Base-by-base conservation (phyloP, 2,113 vertebrate species). In the Tychaedon coryphoeus region DNA sequence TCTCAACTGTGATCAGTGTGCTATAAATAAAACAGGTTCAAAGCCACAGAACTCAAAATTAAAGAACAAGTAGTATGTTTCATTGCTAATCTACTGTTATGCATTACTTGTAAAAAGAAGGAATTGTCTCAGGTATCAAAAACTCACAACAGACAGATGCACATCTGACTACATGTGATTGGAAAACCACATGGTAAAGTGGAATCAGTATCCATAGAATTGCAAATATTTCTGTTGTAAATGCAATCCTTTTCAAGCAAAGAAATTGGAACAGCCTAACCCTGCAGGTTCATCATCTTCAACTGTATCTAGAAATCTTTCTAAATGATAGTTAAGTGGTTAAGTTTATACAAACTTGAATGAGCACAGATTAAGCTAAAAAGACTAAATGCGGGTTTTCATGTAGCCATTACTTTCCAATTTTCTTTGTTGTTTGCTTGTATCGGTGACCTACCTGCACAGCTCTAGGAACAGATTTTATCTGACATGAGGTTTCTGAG, bases 121-220 rank as follows among this genome's bases (percentile, higher is more conserved):
- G 3, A 56, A 58, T 48, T 43, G 9, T 22, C 9, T 75, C 40
- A 69, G 18, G 10, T 64, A 72, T 61, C 48, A 92, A 74, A 86
- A 73, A 50, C 15, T 47, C 18, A 15, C 24, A 48, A 34, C 10
- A 51, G 24, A 47, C 38, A 82, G 65, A 82, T 25, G 14, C 4
- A 58, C 20, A 65, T 14, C 57, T 78, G 25, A 64, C 19, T 53
- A 8, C 33, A 7, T 0, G 5, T 51, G 54, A 92, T 0, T 64
- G 14, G 40, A 92, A 72, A 83, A 0, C 0, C 0, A 0, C 47
- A 42, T 8, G 10, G 42, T 86, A 56, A 36, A 70, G 12, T 33
- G 26, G 33, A 89, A 89, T 62, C 18, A 43, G 31, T 31, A 67
- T 40, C 31, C 19, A 34, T 10, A 54, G 17, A 89, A 70, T 31